Evolutionary conservation across 1,140 invertebrate genomes (phyloP).

Genomic region (Cylas formicarius): DNA sequence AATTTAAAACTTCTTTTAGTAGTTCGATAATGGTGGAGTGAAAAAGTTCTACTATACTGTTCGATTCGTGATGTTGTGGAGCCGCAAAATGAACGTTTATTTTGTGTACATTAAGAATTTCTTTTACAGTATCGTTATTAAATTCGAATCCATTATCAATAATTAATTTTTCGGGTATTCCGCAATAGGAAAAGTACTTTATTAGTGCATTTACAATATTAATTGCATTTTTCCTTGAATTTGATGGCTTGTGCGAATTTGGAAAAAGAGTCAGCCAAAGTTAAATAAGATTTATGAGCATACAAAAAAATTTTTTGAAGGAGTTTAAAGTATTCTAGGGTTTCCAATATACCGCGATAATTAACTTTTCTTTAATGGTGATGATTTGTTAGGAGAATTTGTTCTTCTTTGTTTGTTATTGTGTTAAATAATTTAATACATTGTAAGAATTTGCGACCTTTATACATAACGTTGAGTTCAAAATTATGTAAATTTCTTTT

Average conservation of each 20-base stretch:
- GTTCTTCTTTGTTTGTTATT: constrained; percentile 12
- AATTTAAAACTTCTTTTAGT: too few relatives aligned
- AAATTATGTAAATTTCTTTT: too few relatives aligned
- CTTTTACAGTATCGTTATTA: too few relatives aligned
- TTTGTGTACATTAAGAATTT: too few relatives aligned
- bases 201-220: constrained; percentile 16
- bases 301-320: too few relatives aligned
- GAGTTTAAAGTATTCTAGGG: constrained; percentile 15
- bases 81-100: too few relatives aligned
- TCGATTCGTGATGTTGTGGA: too few relatives aligned
- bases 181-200: constrained; percentile 11
- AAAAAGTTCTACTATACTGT: too few relatives aligned
- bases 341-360: constrained; percentile 18
- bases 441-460: constrained; percentile 7
- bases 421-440: constrained; percentile 11
- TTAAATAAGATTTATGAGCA: too few relatives aligned
- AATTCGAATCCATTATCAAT: constrained; percentile 1
- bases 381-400: constrained; percentile 16
- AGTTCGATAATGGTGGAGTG: too few relatives aligned
- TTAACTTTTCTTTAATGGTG: constrained; percentile 19
- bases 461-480: too few relatives aligned
- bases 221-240: constrained; percentile 12
- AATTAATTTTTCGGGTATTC: constrained; percentile 17
- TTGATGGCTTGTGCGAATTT: constrained; percentile 14
- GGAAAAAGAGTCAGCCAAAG: too few relatives aligned